Percentiles rank a stretch among this genome's conserved stretches.
These are phyloP conservation scores for Lasioglossum vierecki DNA, from an alignment of 2,888 invertebrate species.

Conservation along the genomic window DNA sequence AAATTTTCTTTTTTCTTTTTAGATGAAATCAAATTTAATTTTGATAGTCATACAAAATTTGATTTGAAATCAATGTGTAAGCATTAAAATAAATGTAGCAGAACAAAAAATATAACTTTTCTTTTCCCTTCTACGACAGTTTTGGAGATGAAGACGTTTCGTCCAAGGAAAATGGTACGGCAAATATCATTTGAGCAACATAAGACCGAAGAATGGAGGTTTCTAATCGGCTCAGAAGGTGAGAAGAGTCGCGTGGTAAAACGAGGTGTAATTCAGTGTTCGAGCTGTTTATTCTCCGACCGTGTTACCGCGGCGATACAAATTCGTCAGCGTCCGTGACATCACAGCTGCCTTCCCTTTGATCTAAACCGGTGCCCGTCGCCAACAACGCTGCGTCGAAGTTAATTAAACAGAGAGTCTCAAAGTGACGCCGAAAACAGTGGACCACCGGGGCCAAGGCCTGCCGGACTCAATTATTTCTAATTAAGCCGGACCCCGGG, in stretches of 20 bases:
- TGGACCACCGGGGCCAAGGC: not conserved
- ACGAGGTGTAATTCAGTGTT: not conserved
- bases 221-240: not conserved
- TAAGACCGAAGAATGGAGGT: not conserved
- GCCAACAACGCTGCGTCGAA: constrained; percentile 10
- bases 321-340: not conserved
- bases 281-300: not conserved
- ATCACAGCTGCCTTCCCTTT: constrained; percentile 2
- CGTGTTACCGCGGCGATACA: not conserved
- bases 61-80: no score
- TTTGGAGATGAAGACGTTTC: no score
- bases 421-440: constrained; percentile 9
- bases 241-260: not conserved
- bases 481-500: not conserved
- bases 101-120: no score
- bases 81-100: no score
- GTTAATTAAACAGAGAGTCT: constrained; percentile 16
- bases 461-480: not conserved
- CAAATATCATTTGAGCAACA: no score
- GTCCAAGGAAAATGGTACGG: no score
- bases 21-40: no score
- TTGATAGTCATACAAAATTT: no score
- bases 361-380: not conserved
- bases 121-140: no score
- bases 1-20: no score